Base-by-base conservation (phyloP, 2,797 vertebrate species). In the Melanogrammus aeglefinus region DNA sequence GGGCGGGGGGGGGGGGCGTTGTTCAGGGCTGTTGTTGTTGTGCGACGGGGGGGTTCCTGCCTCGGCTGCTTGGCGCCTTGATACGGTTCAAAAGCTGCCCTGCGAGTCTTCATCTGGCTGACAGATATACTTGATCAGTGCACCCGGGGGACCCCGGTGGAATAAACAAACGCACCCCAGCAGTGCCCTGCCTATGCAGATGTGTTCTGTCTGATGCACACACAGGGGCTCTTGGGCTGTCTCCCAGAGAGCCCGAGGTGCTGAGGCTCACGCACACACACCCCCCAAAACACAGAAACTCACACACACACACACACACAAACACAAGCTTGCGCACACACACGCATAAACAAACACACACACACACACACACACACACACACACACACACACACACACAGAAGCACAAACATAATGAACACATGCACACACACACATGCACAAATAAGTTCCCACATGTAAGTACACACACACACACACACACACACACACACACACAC, bases 81-180 rank as follows among this genome's bases (percentile, higher is more conserved):
- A 71, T 77, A 38, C 6, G 10, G 4, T 41, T 83, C 66, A 41
- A 79, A 76, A 33, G 12, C n/a, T 73, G 8, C 73, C 51, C 78
- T 74, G 74, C 73, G 38, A 75, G 71, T 90, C 81, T 91, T 88
- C 79, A 86, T 89, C 83, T 83, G 76, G 75, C 85, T 89, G 88
- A 82, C 87, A 88, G 83, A 86, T 85, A 66, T 72, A 82, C 75
- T 89, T 90, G 89, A 93, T 91, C 86, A 85, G 82, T 3, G 76
- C 81, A 36, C 87, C 81, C 82, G 2, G 44, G 83, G 83, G 88
- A 90, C 80, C 79, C 79, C 38, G 0, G 79, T 31, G 77, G 83
- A 87, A 85, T 84, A 90, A 90, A 89, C 86, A 88, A 87, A 89
- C 86, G 82, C 78, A 83, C 77, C 76, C 35, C 39, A 16, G 79